These are phyloP conservation scores for Hypselothyrea guttata DNA, from an alignment of 2,888 invertebrate genomes.

Conservation along the genomic window DNA sequence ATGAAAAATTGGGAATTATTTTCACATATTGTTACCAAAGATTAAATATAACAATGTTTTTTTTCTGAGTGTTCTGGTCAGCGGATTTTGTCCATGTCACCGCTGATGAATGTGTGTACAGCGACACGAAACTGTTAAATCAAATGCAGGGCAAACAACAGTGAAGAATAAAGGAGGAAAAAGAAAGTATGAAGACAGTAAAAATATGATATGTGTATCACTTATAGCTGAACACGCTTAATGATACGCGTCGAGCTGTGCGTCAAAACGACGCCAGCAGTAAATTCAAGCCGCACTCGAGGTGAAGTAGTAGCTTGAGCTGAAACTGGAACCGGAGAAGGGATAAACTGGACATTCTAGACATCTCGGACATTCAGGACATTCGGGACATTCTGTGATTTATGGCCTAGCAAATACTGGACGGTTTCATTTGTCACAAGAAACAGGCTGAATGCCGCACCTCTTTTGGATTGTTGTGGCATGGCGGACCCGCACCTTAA, in stretches of 20 bases:
- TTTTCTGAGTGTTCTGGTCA: too few relatives aligned
- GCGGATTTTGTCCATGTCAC: background rate
- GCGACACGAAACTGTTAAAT: conserved; percentile 14
- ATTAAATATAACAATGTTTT: too few relatives aligned
- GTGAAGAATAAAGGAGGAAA: conserved; percentile 1
- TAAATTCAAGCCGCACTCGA: background rate
- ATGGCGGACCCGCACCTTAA: conserved; percentile 10
- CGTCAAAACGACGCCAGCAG: conserved; percentile 25
- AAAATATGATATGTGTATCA: conserved; percentile 28
- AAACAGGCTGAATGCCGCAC: conserved; percentile 24
- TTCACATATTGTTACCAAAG: too few relatives aligned
- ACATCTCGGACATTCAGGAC: background rate
- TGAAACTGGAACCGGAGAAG: conserved; percentile 2
- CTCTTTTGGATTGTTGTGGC: conserved; percentile 9
- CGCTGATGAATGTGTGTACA: conserved; percentile 34
- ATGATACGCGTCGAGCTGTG: conserved; percentile 38
- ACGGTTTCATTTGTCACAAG: conserved; percentile 40
- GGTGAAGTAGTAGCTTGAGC: too few relatives aligned
- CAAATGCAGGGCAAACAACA: conserved; percentile 11
- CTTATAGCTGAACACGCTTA: conserved; percentile 31
- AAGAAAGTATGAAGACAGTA: background rate
- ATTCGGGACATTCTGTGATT: background rate
- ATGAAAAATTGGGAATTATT: too few relatives aligned
- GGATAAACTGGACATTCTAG: background rate
- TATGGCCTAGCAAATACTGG: conserved; percentile 4